Base-by-base conservation (phyloP, 2,113 vertebrate genomes). In the Microcebus lehilahytsara region DNA sequence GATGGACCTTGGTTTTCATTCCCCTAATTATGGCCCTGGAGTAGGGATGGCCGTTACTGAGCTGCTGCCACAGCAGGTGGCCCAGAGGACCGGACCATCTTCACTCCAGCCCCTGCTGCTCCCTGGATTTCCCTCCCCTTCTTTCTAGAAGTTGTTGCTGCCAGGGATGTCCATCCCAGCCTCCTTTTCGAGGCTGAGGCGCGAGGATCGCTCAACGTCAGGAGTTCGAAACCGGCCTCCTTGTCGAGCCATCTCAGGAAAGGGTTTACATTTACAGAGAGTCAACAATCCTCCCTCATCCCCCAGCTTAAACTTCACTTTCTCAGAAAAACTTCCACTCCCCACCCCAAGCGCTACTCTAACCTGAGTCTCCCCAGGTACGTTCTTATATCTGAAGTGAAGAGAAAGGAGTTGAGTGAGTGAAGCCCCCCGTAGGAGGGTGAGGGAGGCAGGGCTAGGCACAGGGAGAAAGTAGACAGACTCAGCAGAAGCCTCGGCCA, bases 331-430 rank as follows among this genome's bases (percentile, higher is more conserved):
- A 40, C 6, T 20, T 34, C 32, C 30, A 56, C 32, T 12, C 20
- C 34, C 62, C 12, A 2, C 0, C 46, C 14, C 3, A 20, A 0
- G 8, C 46, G 9, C 5, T 7, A 7, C 46, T 32, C 37, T 64
- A n/a, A 27, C 9, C 60, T n/a, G 60, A 71, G 78, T 34, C 71
- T 69, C 34, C 19, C 60, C 37, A 11, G 12, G 5, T 20, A 30
- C 5, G 0, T 19, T 66, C 56, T 91, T 64, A 14, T 23, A 17
- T 64, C 67, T 32, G 5, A 84, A 51, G 53, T 78, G 69, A 60
- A 16, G 85, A 72, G 17, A n/a, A 42, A 58, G 13, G 79, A 34
- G 9, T 16, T 27, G 34, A 89, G 32, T 8, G 19, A 49, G 4
- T 9, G 46, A 56, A 27, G 20, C 25, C 27, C 3, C 42, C 19